Evolutionary conservation across 2,113 vertebrate genomes (phyloP), one percentile per base, ranked within the genome.

Genomic region (Melospiza georgiana): DNA sequence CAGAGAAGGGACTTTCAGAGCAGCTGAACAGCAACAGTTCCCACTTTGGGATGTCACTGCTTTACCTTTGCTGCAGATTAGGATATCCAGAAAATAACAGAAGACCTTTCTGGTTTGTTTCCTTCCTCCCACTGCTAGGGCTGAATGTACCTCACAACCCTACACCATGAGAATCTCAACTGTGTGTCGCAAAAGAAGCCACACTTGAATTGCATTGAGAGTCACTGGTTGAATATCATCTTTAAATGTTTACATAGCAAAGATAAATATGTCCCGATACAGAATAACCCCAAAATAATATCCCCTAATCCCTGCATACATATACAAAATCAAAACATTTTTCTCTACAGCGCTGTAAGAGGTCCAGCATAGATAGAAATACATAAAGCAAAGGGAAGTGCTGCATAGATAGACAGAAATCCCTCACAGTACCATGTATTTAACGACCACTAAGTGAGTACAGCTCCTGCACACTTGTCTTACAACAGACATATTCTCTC

Each of bases 341-440:
- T 37, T 79, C 66, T 58, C 61, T 31, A 30, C 3, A 21, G 35
- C 5, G 6, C 4, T 71, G 15, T 39, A 69, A 85, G 54, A 71
- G 18, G 41, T 58, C 21, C 37, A 80, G 33, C 25, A 65, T 0
- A 59, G 15, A 63, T 0, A 11, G 31, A 35, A 46, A 46, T 46
- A 46, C 46, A 46, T 46, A 46, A 46, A 46, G 46, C 46, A 48
- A 48, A 48, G 21, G 21, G 11, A 22, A 48, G 46, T 48, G 21
- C 11, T 23, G 33, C 31, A 61, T 0, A 59, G 15, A 63, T 0
- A 12, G 31, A 35, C 2, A 2, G 1, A 12, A 61, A n/a, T 57
- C 20, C 25, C 55, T 41, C 52, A 63, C 0, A 58, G 23, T 13
- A 28, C 46, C 11, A 4, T 3, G 6, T 43, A 31, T 33, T 87